Evolutionary conservation across 1,140 invertebrate species (phyloP).

Genomic region (Anoplolepis gracilipes): DNA sequence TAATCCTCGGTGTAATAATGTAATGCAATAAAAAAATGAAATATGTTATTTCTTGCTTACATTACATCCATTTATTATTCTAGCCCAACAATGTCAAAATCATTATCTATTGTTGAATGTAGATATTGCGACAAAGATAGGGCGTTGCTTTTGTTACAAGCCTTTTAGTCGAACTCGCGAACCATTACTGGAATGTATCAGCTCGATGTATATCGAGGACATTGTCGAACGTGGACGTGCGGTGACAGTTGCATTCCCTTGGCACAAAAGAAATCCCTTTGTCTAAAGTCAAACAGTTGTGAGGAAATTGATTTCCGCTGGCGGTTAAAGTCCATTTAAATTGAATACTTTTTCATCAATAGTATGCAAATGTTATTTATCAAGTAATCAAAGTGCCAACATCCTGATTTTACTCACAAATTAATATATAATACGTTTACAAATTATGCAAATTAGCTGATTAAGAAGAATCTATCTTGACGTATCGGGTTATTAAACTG

Average conservation of each 20-base stretch:
- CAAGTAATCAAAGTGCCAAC: not conserved
- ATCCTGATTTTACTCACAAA: not conserved
- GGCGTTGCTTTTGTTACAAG: slow-evolving; percentile 25
- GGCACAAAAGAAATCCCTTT: slow-evolving; percentile 33
- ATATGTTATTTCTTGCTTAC: not conserved
- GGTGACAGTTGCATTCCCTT: slow-evolving; percentile 16
- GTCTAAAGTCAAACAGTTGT: slow-evolving; percentile 16
- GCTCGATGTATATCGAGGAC: slow-evolving; percentile 19
- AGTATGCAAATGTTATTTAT: slow-evolving; percentile 7
- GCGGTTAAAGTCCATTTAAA: slow-evolving; percentile 31
- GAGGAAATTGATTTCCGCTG: slow-evolving; percentile 42
- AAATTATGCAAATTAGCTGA: not conserved
- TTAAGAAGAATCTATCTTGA: not conserved
- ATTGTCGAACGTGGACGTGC: slow-evolving; percentile 25
- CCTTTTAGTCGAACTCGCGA: slow-evolving; percentile 37
- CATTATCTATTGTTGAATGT: slow-evolving; percentile 37
- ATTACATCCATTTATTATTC: slow-evolving; percentile 10
- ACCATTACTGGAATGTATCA: slow-evolving; percentile 35
- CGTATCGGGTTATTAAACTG: not conserved
- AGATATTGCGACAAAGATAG: slow-evolving; percentile 49
- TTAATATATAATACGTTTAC: not conserved
- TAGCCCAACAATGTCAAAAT: slow-evolving; percentile 1
- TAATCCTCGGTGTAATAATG: not conserved
- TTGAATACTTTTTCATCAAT: slow-evolving; percentile 17
- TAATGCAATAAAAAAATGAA: not conserved